phyloP scores from a whole-genome alignment of 2,113 vertebrate genomes.

The Phasianus colchicus region DNA sequence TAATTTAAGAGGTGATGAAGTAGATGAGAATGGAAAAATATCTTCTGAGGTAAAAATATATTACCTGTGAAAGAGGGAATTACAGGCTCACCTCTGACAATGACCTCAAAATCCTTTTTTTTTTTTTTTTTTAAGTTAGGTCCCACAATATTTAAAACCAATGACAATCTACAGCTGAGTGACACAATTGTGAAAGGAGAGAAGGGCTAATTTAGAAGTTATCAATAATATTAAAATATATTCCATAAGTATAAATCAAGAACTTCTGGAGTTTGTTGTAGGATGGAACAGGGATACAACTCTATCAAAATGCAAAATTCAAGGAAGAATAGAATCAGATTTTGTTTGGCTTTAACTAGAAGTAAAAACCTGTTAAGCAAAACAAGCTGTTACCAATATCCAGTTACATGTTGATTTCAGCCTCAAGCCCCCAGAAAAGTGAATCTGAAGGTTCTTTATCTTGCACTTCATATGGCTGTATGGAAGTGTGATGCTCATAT shows the following conservation, averaged over 20 bases:
- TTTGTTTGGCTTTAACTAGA: not conserved
- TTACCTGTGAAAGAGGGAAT: not conserved
- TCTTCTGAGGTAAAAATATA: not conserved
- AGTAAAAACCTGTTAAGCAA: not conserved
- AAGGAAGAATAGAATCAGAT: not conserved
- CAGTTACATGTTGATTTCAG: not conserved
- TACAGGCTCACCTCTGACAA: not conserved
- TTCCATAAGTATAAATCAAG: not conserved
- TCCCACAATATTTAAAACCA: not conserved
- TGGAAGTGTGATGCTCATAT: not conserved
- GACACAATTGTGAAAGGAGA: not conserved
- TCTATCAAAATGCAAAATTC: not conserved
- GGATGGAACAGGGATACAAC: not conserved
- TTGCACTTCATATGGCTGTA: not conserved
- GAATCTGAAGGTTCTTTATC: not conserved
- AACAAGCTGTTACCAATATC: not conserved
- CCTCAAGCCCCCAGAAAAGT: not conserved
- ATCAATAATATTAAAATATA: not conserved
- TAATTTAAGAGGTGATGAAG: not conserved
- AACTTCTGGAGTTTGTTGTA: not conserved
- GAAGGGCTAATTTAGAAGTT: not conserved
- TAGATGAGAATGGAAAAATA: not conserved
- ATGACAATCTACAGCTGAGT: not conserved
- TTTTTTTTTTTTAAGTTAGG: not conserved
- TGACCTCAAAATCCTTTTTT: not conserved